Base-by-base conservation (phyloP, 2,888 invertebrate genomes). In the Gymnoscelis rufifasciata region DNA sequence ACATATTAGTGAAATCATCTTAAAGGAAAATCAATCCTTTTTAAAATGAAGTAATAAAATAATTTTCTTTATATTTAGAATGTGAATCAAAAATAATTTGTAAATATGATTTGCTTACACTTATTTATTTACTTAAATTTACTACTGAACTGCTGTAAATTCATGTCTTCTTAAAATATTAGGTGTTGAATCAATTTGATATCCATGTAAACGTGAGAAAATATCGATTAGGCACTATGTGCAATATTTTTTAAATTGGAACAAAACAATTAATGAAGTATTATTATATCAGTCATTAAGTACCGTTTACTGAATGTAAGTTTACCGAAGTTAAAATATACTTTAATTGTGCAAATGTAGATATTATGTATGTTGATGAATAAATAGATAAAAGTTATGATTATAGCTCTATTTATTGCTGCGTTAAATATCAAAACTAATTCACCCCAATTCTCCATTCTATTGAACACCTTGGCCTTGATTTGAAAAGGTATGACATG, bases 321-420 rank as follows among this genome's bases (percentile, higher is more conserved):
- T 78, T 68, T 81, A 83, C 11, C 19, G 35, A 35, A 81, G 80
- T 78, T 79, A 70, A 79, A 33, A 79, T 74, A 73, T 79, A 75
- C 68, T 69, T 71, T 75, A 81, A 79, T 82, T 86, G 84, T 84
- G 84, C 83, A 84, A 83, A 83, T 88, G 87, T 88, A 88, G 87
- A 86, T 87, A 88, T 83, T 81, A 86, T 82, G 83, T 86, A 88
- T 86, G 88, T 88, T 88, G 86, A 86, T 82, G 87, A 87, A 86
- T 88, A 88, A 88, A 88, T 87, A 87, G 83, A 76, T 78, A 83
- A 84, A 84, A 78, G 68, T 73, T 74, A 65, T 59, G 56, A 29
- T 60, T 60, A 62, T 62, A n/a, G n/a, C 68, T 64, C 68, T 65
- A 66, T 42, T 27, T 12, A 11, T 41, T 33, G 36, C 14, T 40